Conservation (phyloP, 2,888 invertebrate genomes). For the Venusia cambrica region DNA sequence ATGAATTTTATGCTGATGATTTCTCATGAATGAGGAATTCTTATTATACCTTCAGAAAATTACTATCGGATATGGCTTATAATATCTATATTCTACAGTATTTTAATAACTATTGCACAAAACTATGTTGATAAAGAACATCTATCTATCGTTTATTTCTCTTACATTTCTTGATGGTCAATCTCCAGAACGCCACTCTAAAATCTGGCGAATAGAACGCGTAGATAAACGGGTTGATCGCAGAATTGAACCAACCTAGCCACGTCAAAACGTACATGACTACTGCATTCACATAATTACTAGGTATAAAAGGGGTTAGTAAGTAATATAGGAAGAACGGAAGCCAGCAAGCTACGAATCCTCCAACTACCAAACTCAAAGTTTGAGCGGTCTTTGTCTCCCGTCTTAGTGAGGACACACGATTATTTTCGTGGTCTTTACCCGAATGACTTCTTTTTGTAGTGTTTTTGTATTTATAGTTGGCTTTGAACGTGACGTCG, state of each 20-base stretch:
- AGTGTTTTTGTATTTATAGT: conserved; percentile 66
- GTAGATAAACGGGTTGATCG: conserved; percentile 94
- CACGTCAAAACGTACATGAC: conserved; percentile 90
- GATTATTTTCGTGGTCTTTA: conserved; percentile 79
- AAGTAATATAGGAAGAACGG: conserved; percentile 93
- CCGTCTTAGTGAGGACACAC: conserved; percentile 86
- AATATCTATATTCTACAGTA: too few species aligned
- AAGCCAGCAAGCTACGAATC: conserved; percentile 93
- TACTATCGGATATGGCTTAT: too few species aligned
- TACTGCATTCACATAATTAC: conserved; percentile 80
- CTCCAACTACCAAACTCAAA: conserved; percentile 91
- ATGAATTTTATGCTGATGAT: too few species aligned
- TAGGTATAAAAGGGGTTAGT: conserved; percentile 88
- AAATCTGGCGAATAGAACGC: conserved; percentile 95
- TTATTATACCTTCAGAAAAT: too few species aligned
- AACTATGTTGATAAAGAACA: too few species aligned
- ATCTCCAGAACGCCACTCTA: conserved; percentile 91
- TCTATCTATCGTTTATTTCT: conserved; percentile 51
- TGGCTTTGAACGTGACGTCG: conserved; percentile 69
- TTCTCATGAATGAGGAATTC: too few species aligned
- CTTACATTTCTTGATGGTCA: conserved; percentile 87
- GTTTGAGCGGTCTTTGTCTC: conserved; percentile 95
- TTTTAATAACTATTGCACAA: too few species aligned
- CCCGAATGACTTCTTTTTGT: conserved; percentile 74
- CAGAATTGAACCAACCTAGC: conserved; percentile 95